A percentile compares a stretch with the other conserved stretches of the same genome.
phyloP scores from a whole-genome alignment of 2,797 vertebrate species.

The Cottoperca gobio region DNA sequence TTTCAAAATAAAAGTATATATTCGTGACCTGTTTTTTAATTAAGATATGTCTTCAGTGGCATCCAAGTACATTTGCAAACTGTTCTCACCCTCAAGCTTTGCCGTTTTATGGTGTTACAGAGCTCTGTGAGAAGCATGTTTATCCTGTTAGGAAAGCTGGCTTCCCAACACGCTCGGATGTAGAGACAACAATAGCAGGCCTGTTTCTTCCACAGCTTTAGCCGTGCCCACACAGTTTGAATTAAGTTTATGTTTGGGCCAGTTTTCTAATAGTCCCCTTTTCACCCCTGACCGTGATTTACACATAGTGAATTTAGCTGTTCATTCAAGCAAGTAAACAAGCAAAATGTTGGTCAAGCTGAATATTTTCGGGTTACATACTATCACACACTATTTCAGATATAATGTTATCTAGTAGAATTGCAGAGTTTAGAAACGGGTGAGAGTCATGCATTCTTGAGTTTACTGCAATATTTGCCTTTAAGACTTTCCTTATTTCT shows the following conservation, averaged over 20 bases:
- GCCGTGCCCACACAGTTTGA: constrained; percentile 50
- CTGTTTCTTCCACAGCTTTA: constrained; percentile 61
- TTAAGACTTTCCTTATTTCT: background rate
- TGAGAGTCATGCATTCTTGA: background rate
- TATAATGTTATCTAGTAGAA: background rate
- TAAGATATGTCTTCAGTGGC: background rate
- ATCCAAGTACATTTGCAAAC: background rate
- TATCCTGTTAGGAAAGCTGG: constrained; percentile 55
- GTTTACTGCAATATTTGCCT: background rate
- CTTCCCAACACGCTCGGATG: constrained; percentile 33
- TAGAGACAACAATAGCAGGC: constrained; percentile 58
- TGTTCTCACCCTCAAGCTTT: constrained; percentile 39
- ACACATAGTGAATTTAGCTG: background rate
- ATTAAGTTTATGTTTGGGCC: constrained; percentile 53
- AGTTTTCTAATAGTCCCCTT: constrained; percentile 15
- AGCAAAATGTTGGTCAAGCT: background rate
- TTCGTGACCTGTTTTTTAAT: background rate
- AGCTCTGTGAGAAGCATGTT: constrained; percentile 54
- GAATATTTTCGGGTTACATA: background rate
- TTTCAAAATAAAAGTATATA: background rate
- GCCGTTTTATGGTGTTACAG: constrained; percentile 40
- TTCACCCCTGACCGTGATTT: constrained; percentile 32
- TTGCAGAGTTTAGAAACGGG: background rate
- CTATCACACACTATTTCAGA: background rate
- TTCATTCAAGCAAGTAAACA: constrained; percentile 8